phyloP scores from a whole-genome alignment of 2,797 vertebrate genomes.

The Amphiprion clarkii region DNA sequence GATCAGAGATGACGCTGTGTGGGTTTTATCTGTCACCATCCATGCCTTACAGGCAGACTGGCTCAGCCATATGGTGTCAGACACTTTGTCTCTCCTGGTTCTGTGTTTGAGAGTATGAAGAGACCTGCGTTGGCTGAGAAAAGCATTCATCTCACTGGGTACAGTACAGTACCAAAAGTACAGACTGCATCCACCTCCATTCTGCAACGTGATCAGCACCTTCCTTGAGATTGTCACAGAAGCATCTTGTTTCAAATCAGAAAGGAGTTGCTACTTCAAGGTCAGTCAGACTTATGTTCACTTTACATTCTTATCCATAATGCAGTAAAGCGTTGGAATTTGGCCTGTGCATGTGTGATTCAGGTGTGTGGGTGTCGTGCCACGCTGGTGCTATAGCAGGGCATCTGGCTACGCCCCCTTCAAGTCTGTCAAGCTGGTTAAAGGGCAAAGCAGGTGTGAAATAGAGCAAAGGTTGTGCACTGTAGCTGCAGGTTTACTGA shows the following conservation, averaged over 20 bases:
- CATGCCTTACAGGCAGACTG: conserved; percentile 27
- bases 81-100: conserved; percentile 28
- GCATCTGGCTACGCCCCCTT: conserved; percentile 25
- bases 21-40: conserved; percentile 57
- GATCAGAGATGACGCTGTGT: conserved; percentile 56
- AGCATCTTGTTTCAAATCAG: not conserved
- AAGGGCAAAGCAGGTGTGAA: conserved; percentile 17
- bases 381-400: conserved; percentile 18
- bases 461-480: not conserved
- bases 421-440: conserved; percentile 21
- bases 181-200: conserved; percentile 18
- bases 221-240: conserved; percentile 1
- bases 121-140: conserved; percentile 12
- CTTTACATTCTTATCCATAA: not conserved
- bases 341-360: not conserved
- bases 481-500: not conserved
- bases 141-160: conserved; percentile 10
- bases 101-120: conserved; percentile 25
- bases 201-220: not conserved
- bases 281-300: not conserved
- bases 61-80: conserved; percentile 32
- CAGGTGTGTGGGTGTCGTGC: conserved; percentile 14
- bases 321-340: not conserved
- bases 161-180: not conserved
- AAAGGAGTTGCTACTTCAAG: not conserved